phyloP scores from a whole-genome alignment of 2,113 vertebrate species.

The Odontophorus gujanensis region DNA sequence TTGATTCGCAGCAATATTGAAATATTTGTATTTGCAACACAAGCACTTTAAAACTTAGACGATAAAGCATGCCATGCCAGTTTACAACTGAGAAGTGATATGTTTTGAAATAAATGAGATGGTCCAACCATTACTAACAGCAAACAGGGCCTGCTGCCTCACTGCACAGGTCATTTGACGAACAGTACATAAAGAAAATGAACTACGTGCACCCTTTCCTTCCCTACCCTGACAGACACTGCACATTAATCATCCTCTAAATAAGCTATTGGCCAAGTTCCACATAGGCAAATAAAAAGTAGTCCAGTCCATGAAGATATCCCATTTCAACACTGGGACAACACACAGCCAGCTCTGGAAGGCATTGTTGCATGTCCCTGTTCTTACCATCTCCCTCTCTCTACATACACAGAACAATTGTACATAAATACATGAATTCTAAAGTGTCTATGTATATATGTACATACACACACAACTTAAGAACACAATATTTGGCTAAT shows the following conservation, averaged over 20 bases:
- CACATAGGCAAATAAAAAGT: background rate
- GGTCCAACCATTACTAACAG: background rate
- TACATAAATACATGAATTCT: background rate
- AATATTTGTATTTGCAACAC: constrained; percentile 1
- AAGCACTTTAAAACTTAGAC: background rate
- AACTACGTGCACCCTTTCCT: background rate
- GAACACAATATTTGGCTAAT: background rate
- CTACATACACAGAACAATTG: background rate
- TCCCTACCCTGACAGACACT: background rate
- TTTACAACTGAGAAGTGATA: background rate
- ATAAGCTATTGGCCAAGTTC: background rate
- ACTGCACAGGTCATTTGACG: background rate
- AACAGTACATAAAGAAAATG: background rate
- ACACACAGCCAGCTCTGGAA: background rate
- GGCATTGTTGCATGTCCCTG: background rate
- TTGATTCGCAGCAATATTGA: background rate
- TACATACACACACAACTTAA: background rate
- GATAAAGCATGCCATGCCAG: background rate
- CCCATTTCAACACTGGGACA: background rate
- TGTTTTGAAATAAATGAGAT: background rate
- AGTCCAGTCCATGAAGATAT: background rate
- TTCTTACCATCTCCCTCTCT: background rate
- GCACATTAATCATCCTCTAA: background rate
- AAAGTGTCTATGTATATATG: rapidly evolving
- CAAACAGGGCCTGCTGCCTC: background rate